These are phyloP conservation scores for Phyllotreta cruciferae DNA, from an alignment of 2,888 invertebrate genomes.

Conservation along the genomic window DNA sequence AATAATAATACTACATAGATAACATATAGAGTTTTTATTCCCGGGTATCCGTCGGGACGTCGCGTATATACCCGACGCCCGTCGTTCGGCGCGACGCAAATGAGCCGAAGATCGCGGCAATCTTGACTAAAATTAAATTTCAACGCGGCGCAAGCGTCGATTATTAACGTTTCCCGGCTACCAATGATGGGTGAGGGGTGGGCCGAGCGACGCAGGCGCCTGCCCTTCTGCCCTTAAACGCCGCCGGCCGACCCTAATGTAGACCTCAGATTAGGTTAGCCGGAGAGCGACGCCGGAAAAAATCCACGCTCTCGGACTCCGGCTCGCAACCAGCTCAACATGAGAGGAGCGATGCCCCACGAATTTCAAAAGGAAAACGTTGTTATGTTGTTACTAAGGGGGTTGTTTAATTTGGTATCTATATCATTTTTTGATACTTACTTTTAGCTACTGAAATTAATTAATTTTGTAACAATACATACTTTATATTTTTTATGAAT, in stretches of 20 bases:
- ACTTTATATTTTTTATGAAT: no score
- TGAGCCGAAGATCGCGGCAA: slow-evolving; percentile 41
- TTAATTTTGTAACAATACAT: no score
- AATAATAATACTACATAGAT: no score
- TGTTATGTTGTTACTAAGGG: background rate
- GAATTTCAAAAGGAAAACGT: slow-evolving; percentile 20
- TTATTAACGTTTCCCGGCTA: slow-evolving; percentile 39
- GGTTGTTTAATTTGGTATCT: slow-evolving; percentile 6
- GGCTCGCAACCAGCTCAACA: slow-evolving; percentile 29
- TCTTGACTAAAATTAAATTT: slow-evolving; percentile 46
- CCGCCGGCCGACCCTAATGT: slow-evolving; percentile 57
- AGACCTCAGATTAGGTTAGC: slow-evolving; percentile 57
- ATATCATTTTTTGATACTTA: background rate
- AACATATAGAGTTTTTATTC: no score
- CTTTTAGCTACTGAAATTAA: no score
- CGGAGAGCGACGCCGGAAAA: slow-evolving; percentile 54
- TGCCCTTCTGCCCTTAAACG: slow-evolving; percentile 54
- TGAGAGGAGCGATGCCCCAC: slow-evolving; percentile 20
- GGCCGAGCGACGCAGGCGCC: slow-evolving; percentile 51
- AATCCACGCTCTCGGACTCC: slow-evolving; percentile 38
- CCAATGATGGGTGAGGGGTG: slow-evolving; percentile 50
- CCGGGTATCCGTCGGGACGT: background rate
- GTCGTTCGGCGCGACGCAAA: slow-evolving; percentile 15
- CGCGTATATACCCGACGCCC: background rate
- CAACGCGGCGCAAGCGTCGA: slow-evolving; percentile 48